phyloP scores from a whole-genome alignment of 2,113 vertebrate genomes.

The Myrmophylax atrothorax region DNA sequence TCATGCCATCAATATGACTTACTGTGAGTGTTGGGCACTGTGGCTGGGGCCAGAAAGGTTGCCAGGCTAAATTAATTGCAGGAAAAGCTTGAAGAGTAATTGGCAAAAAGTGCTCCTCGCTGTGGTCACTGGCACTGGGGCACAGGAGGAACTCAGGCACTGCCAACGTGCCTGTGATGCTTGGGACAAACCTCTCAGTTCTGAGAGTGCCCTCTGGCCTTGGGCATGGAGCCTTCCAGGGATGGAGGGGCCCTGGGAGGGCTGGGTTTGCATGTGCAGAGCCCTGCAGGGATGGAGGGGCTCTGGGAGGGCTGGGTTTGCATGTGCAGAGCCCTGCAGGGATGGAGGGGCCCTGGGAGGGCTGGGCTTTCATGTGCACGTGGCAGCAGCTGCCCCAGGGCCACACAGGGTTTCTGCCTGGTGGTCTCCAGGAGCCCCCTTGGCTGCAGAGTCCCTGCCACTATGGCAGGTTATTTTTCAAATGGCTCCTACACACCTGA shows the following conservation, averaged over 20 bases:
- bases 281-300: too few relatives aligned
- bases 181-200: neutral
- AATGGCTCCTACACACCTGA: neutral
- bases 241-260: too few relatives aligned
- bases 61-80: neutral
- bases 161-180: neutral
- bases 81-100: neutral
- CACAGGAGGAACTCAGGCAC: neutral
- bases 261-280: too few relatives aligned
- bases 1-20: neutral
- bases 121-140: neutral
- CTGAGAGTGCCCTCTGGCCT: neutral
- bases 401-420: neutral
- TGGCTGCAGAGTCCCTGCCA: fast-evolving
- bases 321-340: too few relatives aligned
- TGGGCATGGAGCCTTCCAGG: neutral
- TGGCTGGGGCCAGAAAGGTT: neutral
- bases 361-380: neutral
- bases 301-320: too few relatives aligned
- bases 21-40: neutral
- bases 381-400: neutral
- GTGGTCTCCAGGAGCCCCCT: neutral
- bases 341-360: too few relatives aligned
- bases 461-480: neutral
- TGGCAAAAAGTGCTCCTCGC: neutral